phyloP scores from a whole-genome alignment of 2,113 vertebrate species.

The Pycnonotus jocosus region DNA sequence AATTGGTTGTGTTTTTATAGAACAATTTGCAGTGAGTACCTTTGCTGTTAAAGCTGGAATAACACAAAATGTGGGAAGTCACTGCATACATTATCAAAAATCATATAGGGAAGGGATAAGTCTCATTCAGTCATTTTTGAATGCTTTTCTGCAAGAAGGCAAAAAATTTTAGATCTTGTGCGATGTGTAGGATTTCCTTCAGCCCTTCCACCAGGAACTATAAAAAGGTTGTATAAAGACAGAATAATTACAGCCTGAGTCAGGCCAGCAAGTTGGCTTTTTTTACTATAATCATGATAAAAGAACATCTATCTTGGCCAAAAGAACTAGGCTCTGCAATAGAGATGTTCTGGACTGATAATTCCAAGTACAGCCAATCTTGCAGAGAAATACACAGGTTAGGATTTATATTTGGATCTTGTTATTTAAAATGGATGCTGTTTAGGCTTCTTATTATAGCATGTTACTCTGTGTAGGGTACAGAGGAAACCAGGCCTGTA shows the following conservation, averaged over 20 bases:
- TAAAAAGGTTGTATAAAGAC: conserved; percentile 1
- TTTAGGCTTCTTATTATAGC: background rate
- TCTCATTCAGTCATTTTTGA: background rate
- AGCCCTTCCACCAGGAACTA: conserved; percentile 11
- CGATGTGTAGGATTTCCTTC: background rate
- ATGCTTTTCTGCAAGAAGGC: background rate
- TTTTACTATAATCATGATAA: background rate
- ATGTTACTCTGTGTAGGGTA: background rate
- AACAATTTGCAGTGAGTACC: background rate
- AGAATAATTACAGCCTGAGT: conserved; percentile 8
- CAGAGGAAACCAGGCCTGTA: background rate
- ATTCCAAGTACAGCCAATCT: background rate
- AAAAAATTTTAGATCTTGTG: background rate
- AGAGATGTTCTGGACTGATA: conserved; percentile 43
- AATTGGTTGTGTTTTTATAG: background rate
- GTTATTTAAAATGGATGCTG: background rate
- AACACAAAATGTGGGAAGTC: background rate
- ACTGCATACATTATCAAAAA: background rate
- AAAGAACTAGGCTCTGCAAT: background rate
- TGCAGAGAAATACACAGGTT: background rate
- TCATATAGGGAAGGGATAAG: background rate
- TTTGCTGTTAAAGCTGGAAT: background rate
- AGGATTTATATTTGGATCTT: background rate
- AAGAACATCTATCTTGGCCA: conserved; percentile 25
- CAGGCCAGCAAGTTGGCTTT: conserved; percentile 16